phyloP scores from a whole-genome alignment of 2,797 vertebrate genomes.

The Danio tinwini region DNA sequence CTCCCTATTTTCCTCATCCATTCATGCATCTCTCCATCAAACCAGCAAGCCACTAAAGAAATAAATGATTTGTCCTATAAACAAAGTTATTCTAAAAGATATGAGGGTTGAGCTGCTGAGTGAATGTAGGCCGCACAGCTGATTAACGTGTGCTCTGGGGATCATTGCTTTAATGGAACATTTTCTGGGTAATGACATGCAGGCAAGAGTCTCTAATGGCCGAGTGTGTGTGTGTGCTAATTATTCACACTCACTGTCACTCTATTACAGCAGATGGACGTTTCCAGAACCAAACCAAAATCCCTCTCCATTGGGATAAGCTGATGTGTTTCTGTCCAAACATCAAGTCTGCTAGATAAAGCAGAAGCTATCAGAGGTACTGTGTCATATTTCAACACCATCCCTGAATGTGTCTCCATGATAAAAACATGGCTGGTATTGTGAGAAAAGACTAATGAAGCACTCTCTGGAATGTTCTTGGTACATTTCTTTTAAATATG shows the following conservation, averaged over 20 bases:
- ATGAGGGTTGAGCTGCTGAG: conserved; percentile 19
- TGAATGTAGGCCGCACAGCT: conserved; percentile 37
- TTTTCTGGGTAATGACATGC: conserved; percentile 51
- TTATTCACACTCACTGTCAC: conserved; percentile 38
- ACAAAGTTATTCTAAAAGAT: conserved; percentile 15
- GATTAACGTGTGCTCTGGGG: conserved; percentile 35
- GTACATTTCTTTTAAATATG: neutral
- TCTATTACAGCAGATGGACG: conserved; percentile 29
- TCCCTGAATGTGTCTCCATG: conserved; percentile 15
- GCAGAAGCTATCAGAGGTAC: conserved; percentile 18
- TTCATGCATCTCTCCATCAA: neutral
- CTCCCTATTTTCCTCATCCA: too few species aligned
- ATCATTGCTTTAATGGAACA: conserved; percentile 41
- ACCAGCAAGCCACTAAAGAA: neutral
- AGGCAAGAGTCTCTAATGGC: conserved; percentile 40
- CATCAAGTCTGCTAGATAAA: conserved; percentile 6
- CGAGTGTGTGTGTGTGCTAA: conserved; percentile 35
- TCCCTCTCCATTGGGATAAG: conserved; percentile 1
- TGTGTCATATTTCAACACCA: conserved; percentile 14
- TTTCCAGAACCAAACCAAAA: conserved; percentile 34
- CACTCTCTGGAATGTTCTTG: neutral
- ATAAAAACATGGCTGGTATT: neutral
- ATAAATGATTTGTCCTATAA: conserved; percentile 37
- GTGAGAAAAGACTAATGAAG: neutral
- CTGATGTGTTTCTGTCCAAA: conserved; percentile 18